Evolutionary conservation across 2,113 vertebrate species (phyloP), one percentile per base, ranked within the genome.

Genomic region (Anguilla japonica): DNA sequence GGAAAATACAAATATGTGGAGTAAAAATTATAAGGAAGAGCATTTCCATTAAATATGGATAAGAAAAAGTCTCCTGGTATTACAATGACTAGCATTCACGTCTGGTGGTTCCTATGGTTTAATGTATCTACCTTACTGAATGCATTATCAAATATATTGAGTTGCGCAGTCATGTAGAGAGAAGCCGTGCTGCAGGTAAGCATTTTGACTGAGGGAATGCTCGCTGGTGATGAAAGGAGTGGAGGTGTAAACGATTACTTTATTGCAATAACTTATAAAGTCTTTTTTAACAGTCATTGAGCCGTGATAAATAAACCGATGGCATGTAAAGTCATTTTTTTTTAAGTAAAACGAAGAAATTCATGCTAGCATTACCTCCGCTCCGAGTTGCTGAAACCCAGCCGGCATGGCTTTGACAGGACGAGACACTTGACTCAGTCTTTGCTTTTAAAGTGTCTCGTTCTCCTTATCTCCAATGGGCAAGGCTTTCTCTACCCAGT

Each of bases 321-420:
- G 16, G 29, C 39, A 34, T 15, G 40, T 15, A 79, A 40, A 8
- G 14, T 41, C 6, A 22, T 2, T 16, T 22, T 16, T 22, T 41
- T 41, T 3, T 41, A 80, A 41, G n/a, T 16, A 80, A 80, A 7
- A 41, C 39, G 4, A 80, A 80, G 15, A 80, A 80, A 80, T 34
- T 26, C 26, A 79, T 7, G 78, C 8, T 63, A 50, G 83, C 71
- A 46, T 89, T 94, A 96, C 96, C 94, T 95, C 94, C 88, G 86
- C 95, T 88, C 95, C 96, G 14, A 96, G 93, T 89, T 96, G 94
- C 86, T 96, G 95, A 94, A 96, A 96, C 87, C 95, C 93, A 85
- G 93, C 91, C 56, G 95, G 94, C 95, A 96, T 96, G 93, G 85
- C 89, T 94, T 87, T 87, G 90, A 89, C 91, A 88, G 88, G 84